phyloP scores from a whole-genome alignment of 1,140 invertebrate species.

The Gryllus bimaculatus region DNA sequence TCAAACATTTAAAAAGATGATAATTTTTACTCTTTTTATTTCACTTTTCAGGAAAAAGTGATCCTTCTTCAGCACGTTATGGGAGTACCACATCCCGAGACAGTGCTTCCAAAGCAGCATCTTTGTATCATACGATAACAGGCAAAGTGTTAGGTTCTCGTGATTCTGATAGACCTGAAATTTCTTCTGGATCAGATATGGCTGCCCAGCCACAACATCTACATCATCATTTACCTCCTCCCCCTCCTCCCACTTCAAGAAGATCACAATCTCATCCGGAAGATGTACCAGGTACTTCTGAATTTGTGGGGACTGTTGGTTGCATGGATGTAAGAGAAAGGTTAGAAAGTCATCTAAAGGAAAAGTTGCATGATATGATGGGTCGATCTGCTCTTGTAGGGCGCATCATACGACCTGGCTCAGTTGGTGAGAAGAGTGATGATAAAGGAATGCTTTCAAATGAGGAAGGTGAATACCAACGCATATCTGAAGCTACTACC shows the following conservation, averaged over 20 bases:
- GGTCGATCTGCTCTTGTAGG: constrained; percentile 10
- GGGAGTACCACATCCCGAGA: constrained; percentile 12
- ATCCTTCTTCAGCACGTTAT: constrained; percentile 19
- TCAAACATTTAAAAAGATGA: neutral
- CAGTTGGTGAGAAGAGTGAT: constrained; percentile 10
- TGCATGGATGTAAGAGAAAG: constrained; percentile 30
- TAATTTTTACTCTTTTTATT: constrained; percentile 7
- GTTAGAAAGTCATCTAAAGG: constrained; percentile 38
- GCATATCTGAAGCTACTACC: constrained; percentile 47
- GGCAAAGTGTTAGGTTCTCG: constrained; percentile 22
- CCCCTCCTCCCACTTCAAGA: constrained; percentile 20
- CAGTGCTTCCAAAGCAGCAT: constrained; percentile 22
- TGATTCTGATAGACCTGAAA: constrained; percentile 10
- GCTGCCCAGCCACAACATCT: neutral
- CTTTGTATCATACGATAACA: constrained; percentile 28
- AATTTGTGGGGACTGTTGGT: constrained; percentile 2
- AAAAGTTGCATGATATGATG: constrained; percentile 31
- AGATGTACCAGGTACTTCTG: neutral
- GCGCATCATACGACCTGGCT: constrained; percentile 19
- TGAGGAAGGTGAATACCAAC: constrained; percentile 50
- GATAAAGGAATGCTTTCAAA: neutral
- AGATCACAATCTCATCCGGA: constrained; percentile 15
- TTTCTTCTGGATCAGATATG: neutral
- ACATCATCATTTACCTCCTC: constrained; percentile 19
- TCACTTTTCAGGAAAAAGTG: constrained; percentile 20